Base-by-base conservation (phyloP, 2,888 invertebrate genomes). In the Parthenolecanium corni region DNA sequence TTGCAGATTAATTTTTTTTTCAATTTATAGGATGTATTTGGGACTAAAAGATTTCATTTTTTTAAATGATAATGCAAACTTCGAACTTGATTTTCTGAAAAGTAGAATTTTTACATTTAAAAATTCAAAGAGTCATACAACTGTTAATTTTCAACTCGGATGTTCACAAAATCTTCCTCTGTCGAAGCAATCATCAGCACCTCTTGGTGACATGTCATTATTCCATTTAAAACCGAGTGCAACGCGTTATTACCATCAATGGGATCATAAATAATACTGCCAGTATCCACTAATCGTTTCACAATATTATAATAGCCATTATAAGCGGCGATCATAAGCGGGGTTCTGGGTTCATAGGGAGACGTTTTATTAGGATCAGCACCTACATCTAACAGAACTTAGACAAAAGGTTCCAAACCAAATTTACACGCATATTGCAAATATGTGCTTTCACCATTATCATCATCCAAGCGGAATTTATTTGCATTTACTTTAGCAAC, bases 371-470 rank as follows among this genome's bases (percentile, higher is more conserved):
- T 71, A 0, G 65, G 67, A 36, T 68, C 68, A 0, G 71, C 66
- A 12, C 69, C 70, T 2, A 64, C 56, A 2, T 71, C 67, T 2
- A 75, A 58, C 16, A 76, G 66, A 20, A 67, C 65, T 14, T 65
- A 77, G 65, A 70, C 76, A 68, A 74, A 77, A 69, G 75, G 77
- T 64, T 76, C 74, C 47, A 80, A 69, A 58, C 80, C 78, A 70
- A 76, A 78, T 56, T 78, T 76, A 51, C 84, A 80, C 46, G 85
- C 82, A 52, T 82, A 75, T 66, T 80, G 80, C 12, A 85, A 75
- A 12, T 84, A 78, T 51, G 78, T 75, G 62, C 71, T 73, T 18
- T 72, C 73, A 65, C 79, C 79, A 65, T 78, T 78, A n/a, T 76
- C 71, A 64, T 77, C 75, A 64, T 76, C 70, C 3, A 72, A 68